Evolutionary conservation across 2,797 vertebrate species (phyloP).

Genomic region (Dryobates pubescens): DNA sequence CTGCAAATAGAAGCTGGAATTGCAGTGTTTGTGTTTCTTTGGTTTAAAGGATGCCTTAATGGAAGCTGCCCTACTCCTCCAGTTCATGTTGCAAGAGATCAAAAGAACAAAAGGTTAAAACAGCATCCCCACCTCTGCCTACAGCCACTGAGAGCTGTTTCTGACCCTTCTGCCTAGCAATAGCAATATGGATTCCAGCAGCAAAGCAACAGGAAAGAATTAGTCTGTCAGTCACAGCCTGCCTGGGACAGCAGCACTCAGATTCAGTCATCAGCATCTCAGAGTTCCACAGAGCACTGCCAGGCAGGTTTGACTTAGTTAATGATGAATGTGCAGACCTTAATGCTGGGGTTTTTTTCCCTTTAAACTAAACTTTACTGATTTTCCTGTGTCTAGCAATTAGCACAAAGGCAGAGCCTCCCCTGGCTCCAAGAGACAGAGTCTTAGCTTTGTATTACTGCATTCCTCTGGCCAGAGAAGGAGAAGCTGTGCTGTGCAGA

Average conservation of each 20-base stretch:
- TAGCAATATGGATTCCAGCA: not conserved
- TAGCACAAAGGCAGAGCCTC: not conserved
- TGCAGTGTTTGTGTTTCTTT: not conserved
- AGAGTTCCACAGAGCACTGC: not conserved
- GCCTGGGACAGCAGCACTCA: not conserved
- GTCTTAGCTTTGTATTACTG: not conserved
- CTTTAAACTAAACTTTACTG: not conserved
- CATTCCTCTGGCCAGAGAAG: not conserved
- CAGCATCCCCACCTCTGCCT: not conserved
- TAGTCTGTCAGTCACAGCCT: conserved; percentile 6
- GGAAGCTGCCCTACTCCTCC: conserved; percentile 17
- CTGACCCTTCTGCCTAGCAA: not conserved
- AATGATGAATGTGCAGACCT: not conserved
- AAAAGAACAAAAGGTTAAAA: conserved; percentile 30
- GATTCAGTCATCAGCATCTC: conserved; percentile 10
- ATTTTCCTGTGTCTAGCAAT: not conserved
- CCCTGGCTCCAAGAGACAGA: not conserved
- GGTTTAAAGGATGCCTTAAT: not conserved
- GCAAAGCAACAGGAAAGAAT: conserved; percentile 25
- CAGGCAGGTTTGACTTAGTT: not conserved
- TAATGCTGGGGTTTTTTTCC: not conserved
- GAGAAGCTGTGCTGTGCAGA: not conserved
- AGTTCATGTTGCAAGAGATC: not conserved
- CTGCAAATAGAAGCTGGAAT: conserved; percentile 13
- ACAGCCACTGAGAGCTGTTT: not conserved